A percentile compares a stretch with the other conserved stretches of the same genome.
Evolutionary conservation across 2,888 invertebrate species (phyloP).

Genomic region (Synanthedon tipuliformis): DNA sequence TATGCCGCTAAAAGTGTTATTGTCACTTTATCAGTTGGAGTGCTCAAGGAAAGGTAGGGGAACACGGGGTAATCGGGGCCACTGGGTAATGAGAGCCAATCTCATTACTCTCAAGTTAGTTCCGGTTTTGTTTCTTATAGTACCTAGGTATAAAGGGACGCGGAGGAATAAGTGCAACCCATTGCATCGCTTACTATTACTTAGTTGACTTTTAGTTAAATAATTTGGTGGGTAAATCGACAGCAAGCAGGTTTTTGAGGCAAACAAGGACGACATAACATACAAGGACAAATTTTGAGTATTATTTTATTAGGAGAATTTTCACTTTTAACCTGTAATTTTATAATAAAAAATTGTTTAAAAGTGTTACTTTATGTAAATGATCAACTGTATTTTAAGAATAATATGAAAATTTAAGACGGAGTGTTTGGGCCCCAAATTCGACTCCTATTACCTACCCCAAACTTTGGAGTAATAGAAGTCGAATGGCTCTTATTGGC

Average conservation of each 20-base stretch:
- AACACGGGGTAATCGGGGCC: no score
- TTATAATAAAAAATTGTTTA: not conserved
- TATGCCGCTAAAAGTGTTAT: conserved; percentile 74
- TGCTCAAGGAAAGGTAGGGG: conserved; percentile 69
- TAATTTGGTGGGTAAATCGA: not conserved
- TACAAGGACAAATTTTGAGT: not conserved
- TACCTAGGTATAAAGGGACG: not conserved
- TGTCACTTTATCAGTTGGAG: conserved; percentile 76
- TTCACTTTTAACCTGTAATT: not conserved
- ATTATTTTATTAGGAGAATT: not conserved
- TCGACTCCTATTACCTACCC: no score
- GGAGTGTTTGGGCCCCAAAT: not conserved
- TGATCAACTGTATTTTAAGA: not conserved
- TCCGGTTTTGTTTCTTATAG: no score
- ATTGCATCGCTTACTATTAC: not conserved
- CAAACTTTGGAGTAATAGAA: not conserved
- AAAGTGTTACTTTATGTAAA: not conserved
- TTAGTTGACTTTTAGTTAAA: not conserved
- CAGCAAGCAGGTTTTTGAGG: not conserved
- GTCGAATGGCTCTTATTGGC: not conserved
- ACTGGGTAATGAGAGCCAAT: no score
- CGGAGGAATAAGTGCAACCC: not conserved
- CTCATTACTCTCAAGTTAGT: no score
- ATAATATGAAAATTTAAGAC: not conserved
- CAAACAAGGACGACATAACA: not conserved